Percentiles rank a stretch among this genome's conserved stretches.
These are phyloP conservation scores for Syngnathus floridae DNA, from an alignment of 2,113 vertebrate genomes.

Conservation along the genomic window DNA sequence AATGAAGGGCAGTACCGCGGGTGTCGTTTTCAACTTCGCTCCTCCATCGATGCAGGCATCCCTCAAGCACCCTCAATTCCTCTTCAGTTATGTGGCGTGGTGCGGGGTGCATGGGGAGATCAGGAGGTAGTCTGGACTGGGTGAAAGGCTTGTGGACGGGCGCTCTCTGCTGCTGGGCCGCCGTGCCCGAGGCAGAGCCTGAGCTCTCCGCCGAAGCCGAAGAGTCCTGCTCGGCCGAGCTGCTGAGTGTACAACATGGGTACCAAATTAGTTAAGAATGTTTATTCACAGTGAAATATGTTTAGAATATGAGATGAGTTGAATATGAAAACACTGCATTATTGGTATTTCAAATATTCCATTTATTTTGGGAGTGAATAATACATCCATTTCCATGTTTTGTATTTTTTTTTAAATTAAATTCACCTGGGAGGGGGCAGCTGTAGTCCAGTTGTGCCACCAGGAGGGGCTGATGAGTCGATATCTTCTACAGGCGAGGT, in stretches of 20 bases:
- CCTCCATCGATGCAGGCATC: constrained; percentile 96
- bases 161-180: constrained; percentile 73
- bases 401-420: neutral
- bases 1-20: constrained; percentile 68
- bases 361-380: neutral
- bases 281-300: neutral
- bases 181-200: constrained; percentile 56
- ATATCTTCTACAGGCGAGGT: constrained; percentile 91
- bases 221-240: constrained; percentile 78
- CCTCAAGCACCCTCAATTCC: constrained; percentile 87
- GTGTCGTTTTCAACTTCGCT: constrained; percentile 97
- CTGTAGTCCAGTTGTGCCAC: constrained; percentile 72
- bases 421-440: constrained; percentile 75
- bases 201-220: constrained; percentile 71
- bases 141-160: constrained; percentile 94
- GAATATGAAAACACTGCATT: neutral
- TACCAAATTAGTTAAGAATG: no score
- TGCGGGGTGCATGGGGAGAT: constrained; percentile 93
- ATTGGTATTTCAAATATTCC: neutral
- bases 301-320: no score
- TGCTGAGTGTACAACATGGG: constrained; percentile 37
- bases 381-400: no score
- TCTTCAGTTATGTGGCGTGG: constrained; percentile 92
- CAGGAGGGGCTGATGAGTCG: constrained; percentile 78
- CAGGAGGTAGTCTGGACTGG: constrained; percentile 88